A percentile compares a stretch with the other conserved stretches of the same genome.
Conservation (phyloP, 2,113 vertebrate species). For the Microtus ochrogaster region DNA sequence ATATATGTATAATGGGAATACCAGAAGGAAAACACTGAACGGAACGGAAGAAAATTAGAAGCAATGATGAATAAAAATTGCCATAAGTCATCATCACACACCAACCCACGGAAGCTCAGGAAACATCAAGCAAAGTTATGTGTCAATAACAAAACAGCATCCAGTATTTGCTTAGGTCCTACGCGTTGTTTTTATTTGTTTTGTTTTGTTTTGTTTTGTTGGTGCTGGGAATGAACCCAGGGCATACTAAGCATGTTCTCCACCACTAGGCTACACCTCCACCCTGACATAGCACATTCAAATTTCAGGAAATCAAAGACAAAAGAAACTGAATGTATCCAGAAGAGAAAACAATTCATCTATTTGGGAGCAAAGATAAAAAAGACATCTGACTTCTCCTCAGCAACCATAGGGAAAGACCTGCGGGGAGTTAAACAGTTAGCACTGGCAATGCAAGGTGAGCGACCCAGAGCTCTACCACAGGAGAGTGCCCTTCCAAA, state of each 20-base stretch:
- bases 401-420: background rate
- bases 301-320: background rate
- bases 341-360: background rate
- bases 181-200: background rate
- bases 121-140: background rate
- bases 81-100: background rate
- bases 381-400: background rate
- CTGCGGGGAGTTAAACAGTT: background rate
- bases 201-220: background rate
- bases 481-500: background rate
- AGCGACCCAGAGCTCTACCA: background rate
- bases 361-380: background rate
- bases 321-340: background rate
- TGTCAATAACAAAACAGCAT: background rate
- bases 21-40: background rate
- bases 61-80: background rate
- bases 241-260: background rate
- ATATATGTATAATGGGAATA: background rate
- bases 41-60: background rate
- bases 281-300: background rate
- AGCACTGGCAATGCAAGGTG: background rate
- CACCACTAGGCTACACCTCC: background rate
- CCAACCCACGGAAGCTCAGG: background rate
- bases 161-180: background rate
- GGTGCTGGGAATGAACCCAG: background rate